Evolutionary conservation across 2,888 invertebrate species (phyloP).

Genomic region (Serripes groenlandicus): DNA sequence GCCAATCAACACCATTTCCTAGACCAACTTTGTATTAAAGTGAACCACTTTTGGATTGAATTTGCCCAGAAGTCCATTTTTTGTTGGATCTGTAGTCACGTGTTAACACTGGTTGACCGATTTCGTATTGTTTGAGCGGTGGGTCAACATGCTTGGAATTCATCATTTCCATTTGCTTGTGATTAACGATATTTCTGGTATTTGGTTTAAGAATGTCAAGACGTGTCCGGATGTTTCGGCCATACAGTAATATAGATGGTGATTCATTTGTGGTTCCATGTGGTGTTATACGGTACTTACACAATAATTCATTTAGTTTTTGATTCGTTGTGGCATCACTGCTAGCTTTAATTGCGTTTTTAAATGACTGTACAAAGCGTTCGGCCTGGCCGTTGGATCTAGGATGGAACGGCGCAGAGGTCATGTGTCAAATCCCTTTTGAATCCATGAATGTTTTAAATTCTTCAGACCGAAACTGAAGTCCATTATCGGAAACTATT

Average conservation of each 20-base stretch:
- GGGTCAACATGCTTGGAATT: too few species aligned
- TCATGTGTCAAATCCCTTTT: not conserved
- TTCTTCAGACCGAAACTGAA: not conserved
- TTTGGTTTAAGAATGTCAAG: not conserved
- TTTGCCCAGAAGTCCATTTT: too few species aligned
- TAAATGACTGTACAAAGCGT: not conserved
- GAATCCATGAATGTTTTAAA: not conserved
- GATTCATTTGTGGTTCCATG: not conserved
- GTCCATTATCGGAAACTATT: not conserved
- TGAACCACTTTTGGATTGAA: too few species aligned
- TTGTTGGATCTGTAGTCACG: too few species aligned
- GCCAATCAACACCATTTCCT: too few species aligned
- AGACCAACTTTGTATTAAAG: too few species aligned
- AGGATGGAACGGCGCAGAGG: not conserved
- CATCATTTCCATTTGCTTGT: too few species aligned
- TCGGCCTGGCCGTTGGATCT: not conserved
- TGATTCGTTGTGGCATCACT: constrained; percentile 39
- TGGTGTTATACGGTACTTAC: not conserved
- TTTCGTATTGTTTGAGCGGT: too few species aligned
- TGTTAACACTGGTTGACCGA: too few species aligned
- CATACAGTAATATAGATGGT: not conserved
- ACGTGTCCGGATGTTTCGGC: not conserved
- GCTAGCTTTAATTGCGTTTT: not conserved
- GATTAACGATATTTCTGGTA: not conserved
- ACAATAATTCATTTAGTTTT: constrained; percentile 7